Conservation (phyloP, 2,888 invertebrate species). For the Xylota sylvarum region DNA sequence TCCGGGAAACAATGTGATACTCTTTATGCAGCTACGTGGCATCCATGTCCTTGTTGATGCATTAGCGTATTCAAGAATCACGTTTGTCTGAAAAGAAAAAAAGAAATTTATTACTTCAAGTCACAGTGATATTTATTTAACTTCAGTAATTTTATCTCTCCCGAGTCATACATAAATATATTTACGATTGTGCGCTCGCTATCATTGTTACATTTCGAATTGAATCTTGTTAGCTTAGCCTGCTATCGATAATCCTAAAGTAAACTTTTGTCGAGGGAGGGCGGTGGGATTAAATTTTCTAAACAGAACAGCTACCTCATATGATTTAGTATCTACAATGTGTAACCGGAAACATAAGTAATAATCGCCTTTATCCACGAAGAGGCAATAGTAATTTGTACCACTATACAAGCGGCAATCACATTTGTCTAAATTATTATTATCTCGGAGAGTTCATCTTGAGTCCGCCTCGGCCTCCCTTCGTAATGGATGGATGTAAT, state of each 20-base stretch:
- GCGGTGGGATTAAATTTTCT: slow-evolving; percentile 12
- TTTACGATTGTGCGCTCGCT: slow-evolving; percentile 18
- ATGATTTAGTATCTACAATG: slow-evolving; percentile 59
- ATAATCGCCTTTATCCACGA: slow-evolving; percentile 69
- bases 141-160: slow-evolving; percentile 54
- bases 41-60: slow-evolving; percentile 69
- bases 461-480: slow-evolving; percentile 45
- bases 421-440: slow-evolving; percentile 76
- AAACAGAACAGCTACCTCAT: slow-evolving; percentile 56
- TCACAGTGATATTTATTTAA: slow-evolving; percentile 41
- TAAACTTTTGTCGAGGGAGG: slow-evolving; percentile 29
- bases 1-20: slow-evolving; percentile 58
- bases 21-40: slow-evolving; percentile 62
- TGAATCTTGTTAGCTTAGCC: slow-evolving; percentile 56
- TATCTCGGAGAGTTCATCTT: slow-evolving; percentile 76
- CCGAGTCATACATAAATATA: slow-evolving; percentile 1
- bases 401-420: slow-evolving; percentile 56
- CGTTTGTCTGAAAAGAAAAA: slow-evolving; percentile 28
- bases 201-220: slow-evolving; percentile 59
- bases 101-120: slow-evolving; percentile 37
- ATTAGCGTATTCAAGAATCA: slow-evolving; percentile 28
- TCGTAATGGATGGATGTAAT: slow-evolving; percentile 66
- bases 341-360: slow-evolving; percentile 75
- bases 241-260: slow-evolving; percentile 59
- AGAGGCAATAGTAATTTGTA: slow-evolving; percentile 60